Evolutionary conservation across 1,140 invertebrate genomes (phyloP).

Genomic region (Rhynchophorus ferrugineus): DNA sequence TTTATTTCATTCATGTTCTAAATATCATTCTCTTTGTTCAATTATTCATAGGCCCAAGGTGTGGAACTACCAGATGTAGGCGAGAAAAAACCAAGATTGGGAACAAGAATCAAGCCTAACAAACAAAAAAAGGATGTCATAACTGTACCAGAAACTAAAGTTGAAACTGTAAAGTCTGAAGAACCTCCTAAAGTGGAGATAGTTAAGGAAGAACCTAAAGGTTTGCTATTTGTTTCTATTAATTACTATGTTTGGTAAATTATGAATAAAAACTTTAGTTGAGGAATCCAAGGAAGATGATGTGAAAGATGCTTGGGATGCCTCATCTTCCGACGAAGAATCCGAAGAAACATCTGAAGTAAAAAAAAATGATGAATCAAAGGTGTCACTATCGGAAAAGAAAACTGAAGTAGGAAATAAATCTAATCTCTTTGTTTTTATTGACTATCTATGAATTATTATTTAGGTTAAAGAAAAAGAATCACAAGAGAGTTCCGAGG

Average conservation of each 20-base stretch:
- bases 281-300: constrained; percentile 40
- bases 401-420: neutral
- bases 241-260: constrained; percentile 29
- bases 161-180: constrained; percentile 1
- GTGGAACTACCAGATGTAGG: constrained; percentile 58
- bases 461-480: constrained; percentile 21
- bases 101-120: constrained; percentile 64
- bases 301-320: constrained; percentile 79
- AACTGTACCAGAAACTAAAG: constrained; percentile 2
- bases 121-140: constrained; percentile 54
- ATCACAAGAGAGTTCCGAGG: constrained; percentile 48
- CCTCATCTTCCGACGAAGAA: constrained; percentile 58
- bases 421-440: neutral
- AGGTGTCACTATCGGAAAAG: neutral
- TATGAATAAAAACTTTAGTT: constrained; percentile 37
- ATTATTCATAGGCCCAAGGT: constrained; percentile 57
- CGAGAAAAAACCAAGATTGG: constrained; percentile 63
- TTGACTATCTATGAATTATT: neutral
- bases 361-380: constrained; percentile 8
- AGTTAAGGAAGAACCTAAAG: constrained; percentile 3
- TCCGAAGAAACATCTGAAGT: constrained; percentile 44
- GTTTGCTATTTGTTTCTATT: neutral
- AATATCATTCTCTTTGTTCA: neutral
- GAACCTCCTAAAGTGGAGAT: constrained; percentile 13
- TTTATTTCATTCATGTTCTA: neutral